A percentile compares a stretch with the other conserved stretches of the same genome.
Evolutionary conservation across 1,140 invertebrate species (phyloP).

Genomic region (Sitobion miscanthi): DNA sequence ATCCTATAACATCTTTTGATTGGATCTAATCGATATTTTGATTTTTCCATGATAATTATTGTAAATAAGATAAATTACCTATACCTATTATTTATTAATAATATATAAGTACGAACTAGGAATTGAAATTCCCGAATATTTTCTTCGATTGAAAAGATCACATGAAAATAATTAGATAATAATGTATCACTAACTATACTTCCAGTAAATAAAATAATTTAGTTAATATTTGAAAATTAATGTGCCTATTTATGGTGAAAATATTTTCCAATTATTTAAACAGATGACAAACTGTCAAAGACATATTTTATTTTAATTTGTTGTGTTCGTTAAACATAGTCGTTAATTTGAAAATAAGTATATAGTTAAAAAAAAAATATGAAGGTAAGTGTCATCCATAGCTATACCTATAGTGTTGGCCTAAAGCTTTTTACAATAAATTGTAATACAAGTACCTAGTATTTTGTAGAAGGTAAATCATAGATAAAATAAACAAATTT

Average conservation of each 20-base stretch:
- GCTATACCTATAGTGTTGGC: neutral
- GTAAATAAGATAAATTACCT: neutral
- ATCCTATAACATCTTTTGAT: neutral
- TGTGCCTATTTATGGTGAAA: neutral
- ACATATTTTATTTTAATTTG: neutral
- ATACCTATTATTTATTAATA: neutral
- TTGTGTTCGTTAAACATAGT: neutral
- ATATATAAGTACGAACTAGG: neutral
- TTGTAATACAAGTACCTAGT: neutral
- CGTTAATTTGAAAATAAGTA: neutral
- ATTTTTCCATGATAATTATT: neutral
- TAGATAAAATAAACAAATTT: neutral
- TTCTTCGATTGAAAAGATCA: neutral
- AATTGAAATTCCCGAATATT: too few relatives aligned
- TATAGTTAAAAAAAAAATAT: neutral
- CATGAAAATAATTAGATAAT: neutral
- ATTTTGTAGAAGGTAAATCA: neutral
- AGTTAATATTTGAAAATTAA: neutral
- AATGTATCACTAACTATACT: neutral
- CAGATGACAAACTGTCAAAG: neutral
- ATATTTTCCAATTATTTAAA: neutral
- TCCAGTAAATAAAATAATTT: too few relatives aligned
- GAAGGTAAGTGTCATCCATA: neutral
- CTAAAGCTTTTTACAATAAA: neutral
- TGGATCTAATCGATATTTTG: neutral